Evolutionary conservation across 2,113 vertebrate species (phyloP), one percentile per base, ranked within the genome.

Genomic region (Menura novaehollandiae): DNA sequence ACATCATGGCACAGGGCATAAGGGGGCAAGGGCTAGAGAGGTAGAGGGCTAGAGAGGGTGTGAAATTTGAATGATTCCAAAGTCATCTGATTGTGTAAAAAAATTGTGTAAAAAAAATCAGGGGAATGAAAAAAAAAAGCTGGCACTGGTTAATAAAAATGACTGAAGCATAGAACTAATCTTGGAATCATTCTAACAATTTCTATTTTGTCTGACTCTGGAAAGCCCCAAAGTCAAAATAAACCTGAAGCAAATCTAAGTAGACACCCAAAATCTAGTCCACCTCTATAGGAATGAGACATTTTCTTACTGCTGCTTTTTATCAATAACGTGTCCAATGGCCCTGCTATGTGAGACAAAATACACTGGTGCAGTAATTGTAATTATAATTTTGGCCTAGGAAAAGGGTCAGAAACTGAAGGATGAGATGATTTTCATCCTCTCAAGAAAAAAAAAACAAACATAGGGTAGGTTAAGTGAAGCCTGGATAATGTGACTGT

Each of bases 21-120:
- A 76, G 3, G 15, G 3, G 5, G 7, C 1, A 22, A 30, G 17
- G 3, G 3, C 27, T 63, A 32, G 23, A 71, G 9, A 15, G 2
- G 6, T 4, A 24, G 1, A 5, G 2, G 5, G 1, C 3, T 63
- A 3, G 2, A 41, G 39, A 41, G 5, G 3, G 2, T 22, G 9
- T 43, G 47, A 41, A 83, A 71, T 95, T 23, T 79, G 28, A 73
- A 58, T 35, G 2, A 5, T 27, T 77, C 26, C 32, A 74, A 89
- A 85, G 15, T 4, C 8, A 39, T 27, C 30, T 78, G 30, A 49
- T 44, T n/a, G n/a, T n/a, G n/a, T n/a, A n/a, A 59, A 5, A 60
- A 84, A 91, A 71, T 10, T 41, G 2, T 47, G 15, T 17, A 35
- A 75, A 63, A 43, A 39, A 39, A 63, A 4, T 6, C 21, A 60